phyloP scores from a whole-genome alignment of 2,888 invertebrate species.

The Andrena praecox region DNA sequence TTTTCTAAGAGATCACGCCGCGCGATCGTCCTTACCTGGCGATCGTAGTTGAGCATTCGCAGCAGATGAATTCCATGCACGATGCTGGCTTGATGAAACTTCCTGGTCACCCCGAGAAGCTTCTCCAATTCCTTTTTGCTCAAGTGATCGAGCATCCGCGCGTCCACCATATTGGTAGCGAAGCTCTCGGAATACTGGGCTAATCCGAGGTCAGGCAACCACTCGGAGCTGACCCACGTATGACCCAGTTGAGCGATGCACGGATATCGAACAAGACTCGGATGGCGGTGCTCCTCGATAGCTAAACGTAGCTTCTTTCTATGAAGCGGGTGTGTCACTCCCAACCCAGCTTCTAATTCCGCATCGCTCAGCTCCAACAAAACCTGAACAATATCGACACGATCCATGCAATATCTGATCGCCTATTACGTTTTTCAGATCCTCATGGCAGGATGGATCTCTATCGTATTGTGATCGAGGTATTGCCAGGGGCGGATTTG shows the following conservation, averaged over 20 bases:
- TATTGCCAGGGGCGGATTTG: too few relatives aligned
- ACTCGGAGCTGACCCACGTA: slow-evolving; percentile 97
- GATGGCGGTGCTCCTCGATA: slow-evolving; percentile 96
- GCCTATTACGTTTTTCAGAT: too few relatives aligned
- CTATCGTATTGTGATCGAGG: too few relatives aligned
- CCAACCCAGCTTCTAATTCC: slow-evolving; percentile 95
- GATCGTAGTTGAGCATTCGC: slow-evolving; percentile 96
- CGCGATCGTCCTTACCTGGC: slow-evolving; percentile 88
- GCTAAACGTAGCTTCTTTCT: slow-evolving; percentile 96
- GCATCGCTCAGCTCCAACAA: slow-evolving; percentile 96
- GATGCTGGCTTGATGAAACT: slow-evolving; percentile 97
- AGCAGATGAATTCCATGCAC: slow-evolving; percentile 97
- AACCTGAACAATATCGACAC: slow-evolving; percentile 87
- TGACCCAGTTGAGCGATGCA: slow-evolving; percentile 95
- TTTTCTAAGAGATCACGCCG: neutral
- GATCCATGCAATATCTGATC: neutral
- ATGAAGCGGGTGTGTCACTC: slow-evolving; percentile 97
- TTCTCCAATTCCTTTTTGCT: slow-evolving; percentile 98
- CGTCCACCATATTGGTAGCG: slow-evolving; percentile 95
- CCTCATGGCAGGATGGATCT: neutral
- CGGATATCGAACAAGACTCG: slow-evolving; percentile 94
- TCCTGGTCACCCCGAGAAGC: slow-evolving; percentile 95
- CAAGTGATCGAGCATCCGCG: slow-evolving; percentile 95
- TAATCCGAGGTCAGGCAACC: slow-evolving; percentile 96
- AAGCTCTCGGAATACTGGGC: slow-evolving; percentile 96